Evolutionary conservation across 1,140 invertebrate genomes (phyloP), one percentile per base, ranked within the genome.

Genomic region (Caenorhabditis inopinata): DNA sequence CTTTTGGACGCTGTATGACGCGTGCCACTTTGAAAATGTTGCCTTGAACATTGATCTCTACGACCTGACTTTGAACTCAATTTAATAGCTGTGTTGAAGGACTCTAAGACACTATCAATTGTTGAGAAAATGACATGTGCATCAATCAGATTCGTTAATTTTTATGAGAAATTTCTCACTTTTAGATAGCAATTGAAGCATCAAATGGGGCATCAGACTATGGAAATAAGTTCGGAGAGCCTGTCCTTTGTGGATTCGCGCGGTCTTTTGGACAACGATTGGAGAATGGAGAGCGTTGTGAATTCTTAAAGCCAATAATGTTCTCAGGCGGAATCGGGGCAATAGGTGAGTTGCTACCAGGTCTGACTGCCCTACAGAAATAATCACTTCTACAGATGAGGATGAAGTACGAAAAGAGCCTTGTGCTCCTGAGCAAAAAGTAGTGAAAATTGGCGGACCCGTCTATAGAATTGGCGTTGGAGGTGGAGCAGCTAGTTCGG

Each of bases 261-360:
- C 91, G 96, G 76, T 94, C 95, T 0, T 98, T 95, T 89, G 96
- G 96, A 27, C 78, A 77, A 53, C 6, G 51, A 9, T 21, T 85
- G 14, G 42, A 35, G n/a, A 76, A 73, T 53, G 79, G 84, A 38
- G 92, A 93, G 82, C 90, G 96, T 74, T 91, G 94, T 78, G 96
- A 98, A 90, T 99, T 93, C 91, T 93, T 98, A 0, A 99, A 99
- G 88, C 96, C 96, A 0, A 98, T 99, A 78, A 97, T 99, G 96
- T 98, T 98, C 84, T 96, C 94, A 87, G 96, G 94, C 76, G 96
- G 96, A 46, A 92, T 98, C 80, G 96, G 96, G 6, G 93, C 93
- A 12, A 93, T 98, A 90, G 93, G 95, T 85, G 92, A 92, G 87
- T 58, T 12, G 21, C 14, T 16, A 73, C 47, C 29, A 79, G n/a